These are phyloP conservation scores for Polyodon spathula DNA, from an alignment of 2,113 vertebrate genomes.

Conservation along the genomic window DNA sequence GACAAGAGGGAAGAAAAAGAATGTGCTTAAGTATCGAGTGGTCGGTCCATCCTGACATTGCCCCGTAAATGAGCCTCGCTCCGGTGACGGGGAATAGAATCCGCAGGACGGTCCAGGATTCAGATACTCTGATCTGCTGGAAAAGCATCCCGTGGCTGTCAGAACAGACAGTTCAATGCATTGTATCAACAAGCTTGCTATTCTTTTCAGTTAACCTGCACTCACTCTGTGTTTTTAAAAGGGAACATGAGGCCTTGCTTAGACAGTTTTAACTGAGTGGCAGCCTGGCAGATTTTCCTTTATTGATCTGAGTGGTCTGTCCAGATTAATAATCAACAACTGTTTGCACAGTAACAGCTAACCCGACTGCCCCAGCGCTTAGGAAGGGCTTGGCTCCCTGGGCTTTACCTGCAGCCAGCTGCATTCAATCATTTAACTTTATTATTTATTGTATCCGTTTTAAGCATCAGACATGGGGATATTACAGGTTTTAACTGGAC, in stretches of 20 bases:
- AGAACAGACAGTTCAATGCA: constrained; percentile 16
- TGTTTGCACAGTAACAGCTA: too few relatives aligned
- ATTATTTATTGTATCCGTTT: too few relatives aligned
- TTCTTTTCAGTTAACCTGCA: constrained; percentile 14
- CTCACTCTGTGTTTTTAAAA: constrained; percentile 14
- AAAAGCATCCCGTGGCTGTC: constrained; percentile 26
- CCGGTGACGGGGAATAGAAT: constrained; percentile 42
- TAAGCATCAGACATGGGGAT: too few relatives aligned
- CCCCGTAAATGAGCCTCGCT: constrained; percentile 55
- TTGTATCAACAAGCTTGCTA: constrained; percentile 15
- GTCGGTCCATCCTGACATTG: constrained; percentile 46
- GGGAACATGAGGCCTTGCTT: not conserved
- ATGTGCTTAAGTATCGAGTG: constrained; percentile 40
- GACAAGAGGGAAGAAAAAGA: constrained; percentile 45
- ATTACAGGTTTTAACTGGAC: too few relatives aligned
- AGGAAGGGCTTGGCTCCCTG: too few relatives aligned
- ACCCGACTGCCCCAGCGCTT: too few relatives aligned
- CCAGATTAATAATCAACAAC: too few relatives aligned
- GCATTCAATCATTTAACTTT: too few relatives aligned
- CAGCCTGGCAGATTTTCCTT: too few relatives aligned
- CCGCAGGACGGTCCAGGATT: constrained; percentile 33
- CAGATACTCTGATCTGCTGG: constrained; percentile 27
- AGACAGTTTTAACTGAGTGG: not conserved
- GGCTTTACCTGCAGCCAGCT: too few relatives aligned
- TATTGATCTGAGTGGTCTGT: too few relatives aligned